A percentile compares a stretch with the other conserved stretches of the same genome.
These are phyloP conservation scores for Eristalis intricaria DNA, from an alignment of 2,888 invertebrate genomes.

Conservation along the genomic window DNA sequence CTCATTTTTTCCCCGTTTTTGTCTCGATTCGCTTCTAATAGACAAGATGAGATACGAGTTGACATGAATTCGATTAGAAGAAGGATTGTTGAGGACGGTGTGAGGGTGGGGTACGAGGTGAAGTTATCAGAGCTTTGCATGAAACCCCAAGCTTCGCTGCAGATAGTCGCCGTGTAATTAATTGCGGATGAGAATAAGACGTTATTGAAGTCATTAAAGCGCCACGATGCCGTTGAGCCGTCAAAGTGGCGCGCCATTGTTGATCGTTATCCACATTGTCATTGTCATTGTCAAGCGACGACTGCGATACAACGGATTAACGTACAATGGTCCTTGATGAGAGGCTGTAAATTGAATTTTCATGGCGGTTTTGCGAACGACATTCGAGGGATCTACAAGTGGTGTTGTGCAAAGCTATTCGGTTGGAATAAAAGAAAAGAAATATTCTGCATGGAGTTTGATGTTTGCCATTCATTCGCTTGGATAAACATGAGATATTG, in stretches of 20 bases:
- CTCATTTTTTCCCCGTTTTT: not conserved
- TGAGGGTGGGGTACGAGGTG: not conserved
- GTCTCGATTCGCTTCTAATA: not conserved
- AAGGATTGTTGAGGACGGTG: not conserved
- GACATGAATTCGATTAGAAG: not conserved
- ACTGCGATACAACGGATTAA: not conserved
- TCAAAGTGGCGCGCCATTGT: slow-evolving; percentile 27
- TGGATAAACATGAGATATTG: not conserved
- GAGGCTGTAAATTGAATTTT: not conserved
- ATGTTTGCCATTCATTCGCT: not conserved
- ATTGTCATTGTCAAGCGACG: not conserved
- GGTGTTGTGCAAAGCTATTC: not conserved
- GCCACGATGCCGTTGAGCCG: slow-evolving; percentile 15
- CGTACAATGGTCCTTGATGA: not conserved
- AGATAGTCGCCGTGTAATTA: slow-evolving; percentile 41
- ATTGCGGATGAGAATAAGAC: slow-evolving; percentile 47
- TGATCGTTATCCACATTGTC: not conserved
- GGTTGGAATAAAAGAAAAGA: not conserved
- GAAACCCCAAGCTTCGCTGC: not conserved
- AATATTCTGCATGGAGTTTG: not conserved
- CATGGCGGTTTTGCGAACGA: not conserved
- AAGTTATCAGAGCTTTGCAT: not conserved
- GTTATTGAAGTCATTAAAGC: slow-evolving; percentile 49
- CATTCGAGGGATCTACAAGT: not conserved
- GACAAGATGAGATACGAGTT: slow-evolving; percentile 1